Base-by-base conservation (phyloP, 1,140 invertebrate species). In the Meloidogyne chitwoodi region DNA sequence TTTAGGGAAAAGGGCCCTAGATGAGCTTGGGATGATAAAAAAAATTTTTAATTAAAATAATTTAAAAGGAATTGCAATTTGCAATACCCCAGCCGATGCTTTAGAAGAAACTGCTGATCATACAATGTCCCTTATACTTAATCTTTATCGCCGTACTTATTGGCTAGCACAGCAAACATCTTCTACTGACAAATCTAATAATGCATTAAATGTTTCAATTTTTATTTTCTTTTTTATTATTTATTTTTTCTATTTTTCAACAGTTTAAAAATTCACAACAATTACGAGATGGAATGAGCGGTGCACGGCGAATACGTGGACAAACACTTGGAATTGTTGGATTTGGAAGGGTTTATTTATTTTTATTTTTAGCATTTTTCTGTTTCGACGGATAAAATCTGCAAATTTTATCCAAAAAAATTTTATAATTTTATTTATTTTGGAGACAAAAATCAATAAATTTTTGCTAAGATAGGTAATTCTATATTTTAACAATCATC, bases 81-180 rank as follows among this genome's bases (percentile, higher is more conserved):
- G 96, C 90, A 98, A 99, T 91, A 96, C 99, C 69, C 96, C 96
- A 78, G 96, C 95, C 61, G 98, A 97, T 90, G 96, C 96, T 74
- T 95, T 99, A 22, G 97, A 99, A 89, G 97, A 99, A 90, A 96
- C 98, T 69, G 96, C 97, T 19, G 96, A 99, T 89, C 96, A 96
- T 80, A 98, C 97, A 38, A 90, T 99, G 88, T 98, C 95, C 90
- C 92, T 98, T 88, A 98, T 99, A 88, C 90, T 99, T 79, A 98
- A 99, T 91, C 91, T 99, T 67, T 99, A 99, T 89, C 92, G 97
- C 87, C 92, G 95, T 88, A 99, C 97, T 77, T 98, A 94, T 89
- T 99, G 95, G 96, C 90, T 98, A 81, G 95, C 96, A 70, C 98
- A 97, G 88, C 95, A 96, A 56, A n/a, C n/a, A n/a, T n/a, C n/a